phyloP scores from a whole-genome alignment of 2,113 vertebrate genomes.

The Anser cygnoides region DNA sequence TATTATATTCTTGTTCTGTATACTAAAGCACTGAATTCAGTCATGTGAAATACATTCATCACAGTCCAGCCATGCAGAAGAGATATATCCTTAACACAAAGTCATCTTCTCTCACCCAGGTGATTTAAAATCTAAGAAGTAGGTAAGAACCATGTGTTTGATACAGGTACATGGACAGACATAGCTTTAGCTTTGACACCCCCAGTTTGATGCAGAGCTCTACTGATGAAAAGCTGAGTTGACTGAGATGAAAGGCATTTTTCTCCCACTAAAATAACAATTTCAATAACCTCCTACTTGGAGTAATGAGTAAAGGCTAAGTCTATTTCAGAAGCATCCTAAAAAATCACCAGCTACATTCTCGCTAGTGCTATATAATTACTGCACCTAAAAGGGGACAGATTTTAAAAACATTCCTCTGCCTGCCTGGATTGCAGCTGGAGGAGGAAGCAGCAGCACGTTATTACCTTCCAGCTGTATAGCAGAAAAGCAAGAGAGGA shows the following conservation, averaged over 20 bases:
- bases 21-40: neutral
- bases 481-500: neutral
- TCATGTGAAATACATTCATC: neutral
- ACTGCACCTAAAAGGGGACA: neutral
- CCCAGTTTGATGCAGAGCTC: neutral
- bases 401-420: neutral
- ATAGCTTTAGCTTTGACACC: neutral
- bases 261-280: neutral
- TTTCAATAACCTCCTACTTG: slow-evolving; percentile 9
- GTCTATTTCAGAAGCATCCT: neutral
- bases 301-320: neutral
- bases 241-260: slow-evolving; percentile 10
- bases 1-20: neutral
- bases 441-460: slow-evolving; percentile 13
- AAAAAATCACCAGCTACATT: neutral
- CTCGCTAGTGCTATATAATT: neutral
- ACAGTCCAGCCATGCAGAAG: neutral
- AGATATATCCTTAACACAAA: neutral
- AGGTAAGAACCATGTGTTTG: neutral
- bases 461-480: slow-evolving; percentile 7
- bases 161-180: neutral
- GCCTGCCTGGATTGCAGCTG: slow-evolving; percentile 18
- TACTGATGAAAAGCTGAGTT: neutral
- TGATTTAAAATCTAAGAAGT: neutral
- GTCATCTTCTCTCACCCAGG: neutral